phyloP scores from a whole-genome alignment of 2,888 invertebrate genomes.

The Nephrotoma flavescens region DNA sequence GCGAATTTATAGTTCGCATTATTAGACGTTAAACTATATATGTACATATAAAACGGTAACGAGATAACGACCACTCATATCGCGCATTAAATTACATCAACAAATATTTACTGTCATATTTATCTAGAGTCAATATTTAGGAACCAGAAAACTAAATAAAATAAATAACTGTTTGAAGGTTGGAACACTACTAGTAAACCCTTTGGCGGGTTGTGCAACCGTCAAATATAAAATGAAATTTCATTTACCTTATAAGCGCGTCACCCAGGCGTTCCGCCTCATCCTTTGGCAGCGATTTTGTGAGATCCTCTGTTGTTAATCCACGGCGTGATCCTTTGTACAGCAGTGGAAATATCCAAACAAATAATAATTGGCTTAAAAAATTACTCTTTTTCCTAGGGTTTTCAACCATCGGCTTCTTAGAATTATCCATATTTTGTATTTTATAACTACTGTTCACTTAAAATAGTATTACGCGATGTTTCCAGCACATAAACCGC shows the following conservation, averaged over 20 bases:
- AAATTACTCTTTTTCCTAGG: slow-evolving; percentile 26
- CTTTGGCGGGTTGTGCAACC: too few relatives aligned
- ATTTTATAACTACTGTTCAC: neutral
- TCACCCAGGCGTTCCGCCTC: slow-evolving; percentile 28
- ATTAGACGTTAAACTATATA: too few relatives aligned
- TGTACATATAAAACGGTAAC: too few relatives aligned
- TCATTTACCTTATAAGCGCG: slow-evolving; percentile 25
- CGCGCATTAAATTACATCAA: neutral
- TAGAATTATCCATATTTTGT: slow-evolving; percentile 25
- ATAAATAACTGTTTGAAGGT: neutral
- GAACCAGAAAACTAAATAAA: neutral
- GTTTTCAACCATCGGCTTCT: slow-evolving; percentile 27
- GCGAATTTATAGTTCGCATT: too few relatives aligned
- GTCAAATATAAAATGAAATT: neutral
- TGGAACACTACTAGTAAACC: neutral
- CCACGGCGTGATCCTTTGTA: slow-evolving; percentile 25
- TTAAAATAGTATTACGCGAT: neutral
- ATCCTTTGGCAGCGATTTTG: slow-evolving; percentile 30
- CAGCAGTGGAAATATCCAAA: slow-evolving; percentile 27
- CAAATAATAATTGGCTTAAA: slow-evolving; percentile 27
- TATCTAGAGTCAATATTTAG: too few relatives aligned
- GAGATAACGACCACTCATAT: neutral
- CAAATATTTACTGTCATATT: neutral
- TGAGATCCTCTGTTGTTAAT: slow-evolving; percentile 49
- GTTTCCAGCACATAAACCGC: neutral